Percentiles rank a stretch among this genome's conserved stretches.
These are phyloP conservation scores for Eidolon dupreanum DNA, from an alignment of 2,797 vertebrate species.

Conservation along the genomic window DNA sequence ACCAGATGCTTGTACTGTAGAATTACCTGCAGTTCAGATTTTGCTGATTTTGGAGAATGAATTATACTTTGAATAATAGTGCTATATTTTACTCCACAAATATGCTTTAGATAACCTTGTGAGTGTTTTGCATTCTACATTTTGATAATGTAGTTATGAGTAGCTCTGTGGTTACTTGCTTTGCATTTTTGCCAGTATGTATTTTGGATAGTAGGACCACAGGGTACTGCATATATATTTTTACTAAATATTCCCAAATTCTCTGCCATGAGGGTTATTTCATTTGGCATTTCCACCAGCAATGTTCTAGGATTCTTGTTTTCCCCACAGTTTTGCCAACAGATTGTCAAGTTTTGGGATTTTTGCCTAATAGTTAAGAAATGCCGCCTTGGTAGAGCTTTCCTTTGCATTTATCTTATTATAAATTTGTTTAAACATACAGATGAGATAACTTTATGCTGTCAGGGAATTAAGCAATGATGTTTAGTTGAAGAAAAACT, in stretches of 20 bases:
- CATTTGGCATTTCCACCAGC: neutral
- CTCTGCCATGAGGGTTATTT: neutral
- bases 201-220: neutral
- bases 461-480: neutral
- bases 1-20: neutral
- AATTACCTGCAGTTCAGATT: neutral
- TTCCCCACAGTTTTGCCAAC: neutral
- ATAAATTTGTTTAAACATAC: neutral
- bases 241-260: neutral
- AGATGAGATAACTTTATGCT: neutral
- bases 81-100: neutral
- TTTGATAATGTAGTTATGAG: neutral
- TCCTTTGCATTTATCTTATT: neutral
- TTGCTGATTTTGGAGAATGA: neutral
- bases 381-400: neutral
- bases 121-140: neutral
- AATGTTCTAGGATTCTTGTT: neutral
- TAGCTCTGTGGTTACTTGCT: neutral
- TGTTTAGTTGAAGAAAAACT: neutral
- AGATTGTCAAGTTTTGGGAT: neutral
- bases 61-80: neutral
- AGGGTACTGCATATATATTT: neutral
- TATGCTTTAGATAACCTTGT: neutral
- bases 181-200: neutral
- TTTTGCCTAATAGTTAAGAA: neutral